Evolutionary conservation across 1,140 invertebrate species (phyloP), one percentile per base, ranked within the genome.

Genomic region (Trichomalopsis sarcophagae): DNA sequence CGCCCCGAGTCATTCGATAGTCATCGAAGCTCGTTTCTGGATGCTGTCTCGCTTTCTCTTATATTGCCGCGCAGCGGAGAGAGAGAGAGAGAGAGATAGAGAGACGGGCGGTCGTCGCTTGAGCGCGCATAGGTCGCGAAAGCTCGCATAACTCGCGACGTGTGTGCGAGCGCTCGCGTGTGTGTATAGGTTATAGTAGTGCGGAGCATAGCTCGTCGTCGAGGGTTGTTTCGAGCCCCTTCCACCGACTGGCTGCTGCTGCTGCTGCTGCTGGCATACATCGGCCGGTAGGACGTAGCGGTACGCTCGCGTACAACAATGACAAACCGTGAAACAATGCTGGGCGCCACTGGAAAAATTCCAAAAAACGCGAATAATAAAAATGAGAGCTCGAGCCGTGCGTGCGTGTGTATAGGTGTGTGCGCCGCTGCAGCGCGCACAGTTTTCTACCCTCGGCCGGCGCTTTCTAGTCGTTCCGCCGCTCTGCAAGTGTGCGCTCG

Each of bases 301-400:
- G 55, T 81, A 82, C 82, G 86, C 86, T 86, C 86, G 82, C 88
- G 87, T 88, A 90, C 90, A 93, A 93, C 92, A 93, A 93, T 93
- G 92, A 93, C 92, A 92, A 92, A 91, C 91, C 90, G 90, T 91
- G 91, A 92, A 92, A 93, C 92, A 93, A 93, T 93, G 91, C 92
- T 89, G 90, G 91, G 91, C 89, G 91, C 90, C 89, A 93, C 92
- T 93, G 92, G 92, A 93, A 93, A 93, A 93, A 93, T 92, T 93
- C 91, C 92, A 92, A 92, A 93, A 93, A 93, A 92, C 89, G 90
- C 86, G 91, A 91, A 92, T 92, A 92, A 92, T 92, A 91, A 92
- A 92, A 92, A 91, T 90, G 91, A 91, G 91, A 90, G 90, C 90
- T 89, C 88, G 90, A 81, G 86, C 85, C 27, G 69, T 27, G n/a